Base-by-base conservation (phyloP, 2,113 vertebrate species). In the Montifringilla adamsi region DNA sequence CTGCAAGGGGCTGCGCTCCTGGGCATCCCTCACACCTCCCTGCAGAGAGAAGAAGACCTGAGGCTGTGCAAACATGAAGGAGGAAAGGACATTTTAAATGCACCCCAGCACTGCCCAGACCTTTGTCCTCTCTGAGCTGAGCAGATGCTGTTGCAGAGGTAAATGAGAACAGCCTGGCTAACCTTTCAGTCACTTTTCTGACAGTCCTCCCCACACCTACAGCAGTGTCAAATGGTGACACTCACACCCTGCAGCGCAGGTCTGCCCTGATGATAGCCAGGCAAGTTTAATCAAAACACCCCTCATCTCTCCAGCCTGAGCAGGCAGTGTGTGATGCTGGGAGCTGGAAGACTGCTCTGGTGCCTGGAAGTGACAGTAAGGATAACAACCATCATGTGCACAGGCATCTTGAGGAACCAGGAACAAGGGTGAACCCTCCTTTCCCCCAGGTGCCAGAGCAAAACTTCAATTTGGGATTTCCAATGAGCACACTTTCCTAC, bases 181-280 rank as follows among this genome's bases (percentile, higher is more conserved):
- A n/a, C 2, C 31, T 33, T 56, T 9, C 19, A 47, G 49, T 2
- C 0, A 0, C 21, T 24, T 23, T 28, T 46, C 63, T 35, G 15
- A 19, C 68, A 80, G 59, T 20, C 9, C 55, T 84, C 3, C 41
- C 33, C 14, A 13, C 20, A 15, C 39, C n/a, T 43, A 14, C 1
- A 5, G 43, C 50, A 49, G 33, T 9, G 27, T 30, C 64, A 37
- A 31, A 67, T 0, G 2, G 55, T 49, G 55, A n/a, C n/a, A 24
- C n/a, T 60, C 37, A 37, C 0, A 1, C 19, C 56, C 59, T 46
- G 17, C 41, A 27, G 59, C 0, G 0, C 39, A 60, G 49, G 7
- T 27, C 35, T 3, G 0, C 35, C 73, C 24, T 53, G n/a, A 33
- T 0, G 0, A n/a, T 0, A 35, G 59, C 41, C 67, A 41, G 31